A percentile compares a stretch with the other conserved stretches of the same genome.
These are phyloP conservation scores for Rhingia campestris DNA, from an alignment of 2,888 invertebrate genomes.

Conservation along the genomic window DNA sequence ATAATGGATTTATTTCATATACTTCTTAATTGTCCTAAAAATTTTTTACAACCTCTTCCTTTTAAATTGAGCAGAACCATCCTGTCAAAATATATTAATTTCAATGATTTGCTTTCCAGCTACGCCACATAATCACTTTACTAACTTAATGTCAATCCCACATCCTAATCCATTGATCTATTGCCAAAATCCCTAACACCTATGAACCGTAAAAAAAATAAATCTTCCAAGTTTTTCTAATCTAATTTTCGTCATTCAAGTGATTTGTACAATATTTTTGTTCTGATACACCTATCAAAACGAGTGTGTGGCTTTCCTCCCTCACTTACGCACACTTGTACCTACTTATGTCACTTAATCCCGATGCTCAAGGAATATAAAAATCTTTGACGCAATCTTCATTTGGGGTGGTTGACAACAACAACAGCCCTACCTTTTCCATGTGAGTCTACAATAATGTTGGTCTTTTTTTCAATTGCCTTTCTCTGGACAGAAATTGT, in stretches of 20 bases:
- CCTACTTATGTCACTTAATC: slow-evolving; percentile 6
- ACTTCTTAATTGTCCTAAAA: too few relatives aligned
- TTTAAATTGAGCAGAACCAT: too few relatives aligned
- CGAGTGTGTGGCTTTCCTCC: too few relatives aligned
- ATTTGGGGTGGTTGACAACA: neutral
- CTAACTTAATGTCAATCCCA: too few relatives aligned
- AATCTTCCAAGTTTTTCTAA: neutral
- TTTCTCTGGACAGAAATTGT: slow-evolving; percentile 4
- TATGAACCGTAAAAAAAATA: neutral
- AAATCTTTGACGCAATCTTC: neutral
- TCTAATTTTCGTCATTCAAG: slow-evolving; percentile 11
- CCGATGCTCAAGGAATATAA: slow-evolving; percentile 2
- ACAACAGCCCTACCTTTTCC: neutral
- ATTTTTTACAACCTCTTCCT: too few relatives aligned
- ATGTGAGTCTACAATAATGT: neutral
- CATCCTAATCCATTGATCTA: too few relatives aligned
- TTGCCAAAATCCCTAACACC: too few relatives aligned
- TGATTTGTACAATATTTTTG: neutral
- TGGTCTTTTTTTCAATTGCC: neutral
- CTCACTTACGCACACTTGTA: neutral
- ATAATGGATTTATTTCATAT: too few relatives aligned
- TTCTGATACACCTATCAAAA: neutral
- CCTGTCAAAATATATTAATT: too few relatives aligned
- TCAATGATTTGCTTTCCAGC: too few relatives aligned
- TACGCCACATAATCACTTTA: too few relatives aligned